A percentile compares a stretch with the other conserved stretches of the same genome.
These are phyloP conservation scores for Sebastes steindachneri DNA, from an alignment of 2,797 vertebrate genomes.

Conservation along the genomic window DNA sequence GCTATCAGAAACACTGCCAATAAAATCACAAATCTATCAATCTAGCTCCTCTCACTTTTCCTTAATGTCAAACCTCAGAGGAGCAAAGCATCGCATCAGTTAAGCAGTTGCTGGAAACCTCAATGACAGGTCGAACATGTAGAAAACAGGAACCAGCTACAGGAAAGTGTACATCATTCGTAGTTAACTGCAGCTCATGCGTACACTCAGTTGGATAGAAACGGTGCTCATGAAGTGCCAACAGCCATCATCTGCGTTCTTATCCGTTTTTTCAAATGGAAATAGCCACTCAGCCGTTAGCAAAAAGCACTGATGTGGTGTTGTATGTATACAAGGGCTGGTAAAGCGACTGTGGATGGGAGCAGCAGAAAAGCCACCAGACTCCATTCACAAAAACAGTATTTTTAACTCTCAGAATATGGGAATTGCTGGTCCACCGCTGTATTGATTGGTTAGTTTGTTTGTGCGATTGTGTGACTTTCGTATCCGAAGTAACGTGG, in stretches of 20 bases:
- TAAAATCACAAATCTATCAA: constrained; percentile 47
- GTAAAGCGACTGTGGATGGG: too few relatives aligned
- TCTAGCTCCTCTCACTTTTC: constrained; percentile 4
- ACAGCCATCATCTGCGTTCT: background rate
- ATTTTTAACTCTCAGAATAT: rapidly evolving
- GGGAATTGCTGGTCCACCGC: too few relatives aligned
- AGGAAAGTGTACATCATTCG: background rate
- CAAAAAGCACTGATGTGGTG: too few relatives aligned
- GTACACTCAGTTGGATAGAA: background rate
- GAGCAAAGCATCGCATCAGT: background rate
- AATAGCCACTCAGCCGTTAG: too few relatives aligned
- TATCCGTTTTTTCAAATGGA: too few relatives aligned
- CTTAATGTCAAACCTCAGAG: background rate
- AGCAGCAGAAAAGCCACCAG: too few relatives aligned
- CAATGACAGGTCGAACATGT: background rate
- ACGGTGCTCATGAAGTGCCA: background rate
- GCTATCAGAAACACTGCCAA: constrained; percentile 13
- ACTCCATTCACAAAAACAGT: too few relatives aligned
- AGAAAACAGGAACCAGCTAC: background rate
- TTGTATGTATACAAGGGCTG: too few relatives aligned
- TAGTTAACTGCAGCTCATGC: background rate
- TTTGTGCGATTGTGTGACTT: too few relatives aligned
- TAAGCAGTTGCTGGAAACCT: background rate
- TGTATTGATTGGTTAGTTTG: too few relatives aligned
- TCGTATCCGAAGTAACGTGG: too few relatives aligned